These are phyloP conservation scores for Mycalesis mineus DNA, from an alignment of 2,888 invertebrate species.

Conservation along the genomic window DNA sequence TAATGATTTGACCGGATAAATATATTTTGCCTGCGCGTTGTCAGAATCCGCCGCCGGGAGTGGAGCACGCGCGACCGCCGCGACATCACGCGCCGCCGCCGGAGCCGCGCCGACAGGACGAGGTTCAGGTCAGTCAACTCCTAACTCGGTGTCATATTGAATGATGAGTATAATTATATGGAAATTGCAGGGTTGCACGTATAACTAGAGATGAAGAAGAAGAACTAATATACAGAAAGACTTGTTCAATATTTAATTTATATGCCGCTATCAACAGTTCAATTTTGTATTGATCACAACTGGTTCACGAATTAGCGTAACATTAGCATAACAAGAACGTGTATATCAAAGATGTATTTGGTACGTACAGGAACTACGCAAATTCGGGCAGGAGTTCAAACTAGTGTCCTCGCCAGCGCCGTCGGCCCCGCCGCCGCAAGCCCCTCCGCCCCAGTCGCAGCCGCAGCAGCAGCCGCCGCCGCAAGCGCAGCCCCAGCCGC, in stretches of 20 bases:
- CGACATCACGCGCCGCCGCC: conserved; percentile 51
- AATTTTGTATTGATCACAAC: too few species aligned
- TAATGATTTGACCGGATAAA: too few species aligned
- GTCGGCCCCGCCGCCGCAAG: conserved; percentile 35
- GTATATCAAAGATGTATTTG: neutral
- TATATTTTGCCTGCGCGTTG: too few species aligned
- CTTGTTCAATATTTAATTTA: too few species aligned
- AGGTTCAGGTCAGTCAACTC: conserved; percentile 54
- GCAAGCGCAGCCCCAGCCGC: conserved; percentile 28
- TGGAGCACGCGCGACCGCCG: conserved; percentile 49
- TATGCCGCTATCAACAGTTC: too few species aligned
- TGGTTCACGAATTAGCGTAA: too few species aligned
- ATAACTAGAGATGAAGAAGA: too few species aligned
- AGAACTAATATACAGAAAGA: too few species aligned
- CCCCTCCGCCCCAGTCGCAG: conserved; percentile 39
- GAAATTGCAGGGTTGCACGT: too few species aligned
- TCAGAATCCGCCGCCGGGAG: conserved; percentile 50
- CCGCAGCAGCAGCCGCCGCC: conserved; percentile 15
- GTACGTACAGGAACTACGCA: conserved; percentile 80
- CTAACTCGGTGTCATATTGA: too few species aligned
- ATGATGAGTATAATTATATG: too few species aligned
- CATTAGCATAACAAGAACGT: too few species aligned
- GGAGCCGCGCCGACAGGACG: conserved; percentile 51
- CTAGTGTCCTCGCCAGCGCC: conserved; percentile 68
- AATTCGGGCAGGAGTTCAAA: conserved; percentile 90